A percentile compares a stretch with the other conserved stretches of the same genome.
phyloP scores from a whole-genome alignment of 1,140 invertebrate species.

The Lucilia sericata region DNA sequence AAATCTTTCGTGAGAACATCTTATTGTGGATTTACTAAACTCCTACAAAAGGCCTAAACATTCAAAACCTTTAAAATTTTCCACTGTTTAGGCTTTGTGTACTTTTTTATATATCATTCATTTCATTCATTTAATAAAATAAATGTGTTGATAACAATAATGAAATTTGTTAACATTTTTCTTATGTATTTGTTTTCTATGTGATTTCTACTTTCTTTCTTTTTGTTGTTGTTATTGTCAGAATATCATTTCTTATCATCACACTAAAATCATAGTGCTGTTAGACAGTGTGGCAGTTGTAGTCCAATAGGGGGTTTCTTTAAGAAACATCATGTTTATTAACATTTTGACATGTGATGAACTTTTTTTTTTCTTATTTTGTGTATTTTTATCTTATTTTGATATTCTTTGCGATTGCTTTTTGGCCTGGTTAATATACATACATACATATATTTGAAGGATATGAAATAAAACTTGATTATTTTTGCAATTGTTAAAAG shows the following conservation, averaged over 20 bases:
- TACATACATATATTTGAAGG: too few species aligned
- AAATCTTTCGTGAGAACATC: too few species aligned
- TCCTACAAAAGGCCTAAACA: too few species aligned
- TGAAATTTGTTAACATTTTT: constrained; percentile 18
- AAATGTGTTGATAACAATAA: constrained; percentile 29
- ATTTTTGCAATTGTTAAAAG: too few species aligned
- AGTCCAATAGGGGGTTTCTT: neutral
- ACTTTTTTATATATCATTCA: neutral
- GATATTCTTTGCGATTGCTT: too few species aligned
- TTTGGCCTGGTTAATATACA: too few species aligned
- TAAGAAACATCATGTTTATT: neutral
- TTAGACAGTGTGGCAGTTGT: neutral
- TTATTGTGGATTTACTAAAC: too few species aligned
- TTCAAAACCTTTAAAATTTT: too few species aligned
- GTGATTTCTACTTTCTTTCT: neutral
- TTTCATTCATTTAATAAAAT: constrained; percentile 18
- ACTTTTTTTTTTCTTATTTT: neutral
- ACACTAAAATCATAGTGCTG: neutral
- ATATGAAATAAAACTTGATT: too few species aligned
- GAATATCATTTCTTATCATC: constrained; percentile 10
- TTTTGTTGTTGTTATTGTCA: neutral
- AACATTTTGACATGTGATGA: constrained; percentile 5
- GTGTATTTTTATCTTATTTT: too few species aligned
- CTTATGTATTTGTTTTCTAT: neutral
- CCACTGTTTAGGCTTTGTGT: neutral